phyloP scores from a whole-genome alignment of 2,113 vertebrate genomes.

The Aramus guarauna region DNA sequence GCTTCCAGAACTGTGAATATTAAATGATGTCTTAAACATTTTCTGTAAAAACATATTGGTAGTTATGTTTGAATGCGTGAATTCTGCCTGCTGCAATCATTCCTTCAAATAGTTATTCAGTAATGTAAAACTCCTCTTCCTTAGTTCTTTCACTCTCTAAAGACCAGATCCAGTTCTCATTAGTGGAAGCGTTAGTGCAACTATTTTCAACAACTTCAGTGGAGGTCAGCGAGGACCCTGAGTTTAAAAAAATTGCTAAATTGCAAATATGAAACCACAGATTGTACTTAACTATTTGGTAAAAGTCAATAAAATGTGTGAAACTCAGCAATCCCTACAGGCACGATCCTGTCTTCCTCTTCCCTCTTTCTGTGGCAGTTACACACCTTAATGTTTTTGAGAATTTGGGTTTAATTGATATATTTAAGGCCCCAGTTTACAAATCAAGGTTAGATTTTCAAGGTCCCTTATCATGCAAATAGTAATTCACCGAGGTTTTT shows the following conservation, averaged over 20 bases:
- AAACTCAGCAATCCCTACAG: not conserved
- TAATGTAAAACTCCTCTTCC: constrained; percentile 4
- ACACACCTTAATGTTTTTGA: not conserved
- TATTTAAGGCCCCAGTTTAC: not conserved
- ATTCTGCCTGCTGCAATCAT: not conserved
- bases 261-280: not conserved
- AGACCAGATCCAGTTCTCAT: not conserved
- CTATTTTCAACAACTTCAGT: not conserved
- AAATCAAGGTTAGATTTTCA: not conserved
- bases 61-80: constrained; percentile 12
- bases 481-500: not conserved
- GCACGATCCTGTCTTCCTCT: not conserved
- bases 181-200: not conserved
- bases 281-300: not conserved
- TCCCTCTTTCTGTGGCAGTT: not conserved
- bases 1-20: constrained; percentile 41
- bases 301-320: not conserved
- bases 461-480: not conserved
- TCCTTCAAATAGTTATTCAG: not conserved
- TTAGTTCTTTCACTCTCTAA: not conserved
- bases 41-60: constrained; percentile 34
- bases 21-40: constrained; percentile 44
- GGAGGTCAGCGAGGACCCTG: not conserved
- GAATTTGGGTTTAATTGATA: not conserved
- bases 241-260: not conserved